Base-by-base conservation (phyloP, 1,140 invertebrate species). In the Halictus rubicundus region DNA sequence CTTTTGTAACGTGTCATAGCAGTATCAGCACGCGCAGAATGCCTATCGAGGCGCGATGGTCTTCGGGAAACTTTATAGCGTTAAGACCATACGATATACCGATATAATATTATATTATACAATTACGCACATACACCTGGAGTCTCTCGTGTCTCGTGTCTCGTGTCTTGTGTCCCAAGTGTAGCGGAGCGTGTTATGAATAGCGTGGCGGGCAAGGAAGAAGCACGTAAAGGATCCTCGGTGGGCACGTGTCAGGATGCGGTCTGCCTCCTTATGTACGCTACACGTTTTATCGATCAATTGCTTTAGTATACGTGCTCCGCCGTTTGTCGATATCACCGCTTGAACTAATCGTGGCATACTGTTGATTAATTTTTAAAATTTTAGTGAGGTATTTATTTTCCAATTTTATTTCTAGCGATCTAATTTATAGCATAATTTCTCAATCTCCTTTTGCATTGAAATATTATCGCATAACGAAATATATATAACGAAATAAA, bases 191-290 rank as follows among this genome's bases (percentile, higher is more conserved):
- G 63, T 37, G 49, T 75, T 73, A 66, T 37, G 54, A 73, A 71
- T 49, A 57, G 19, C 37, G n/a, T 52, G 60, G 27, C 42, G 59
- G 71, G 57, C 32, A 68, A 65, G 64, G n/a, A 80, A 78, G 77
- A 73, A 73, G 72, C 54, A 19, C n/a, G 72, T 78, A 84, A 87
- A 69, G 79, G 84, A 84, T 87, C 82, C 78, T 63, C 46, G n/a
- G 49, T 78, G 32, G 82, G 79, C 84, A 86, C 86, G 86, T 83
- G 86, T 69, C 84, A 87, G 84, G 84, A 86, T 83, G 72, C 69
- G 61, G 19, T 42, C 32, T 49, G 66, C 70, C 80, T 71, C 72
- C 21, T 16, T 39, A 37, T 66, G 76, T 79, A 25, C 57, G 54
- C 46, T 32, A 81, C 76, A 69, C 60, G 42, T 54, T 25, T 64